phyloP scores from a whole-genome alignment of 2,113 vertebrate species.

The Eclectus roratus region DNA sequence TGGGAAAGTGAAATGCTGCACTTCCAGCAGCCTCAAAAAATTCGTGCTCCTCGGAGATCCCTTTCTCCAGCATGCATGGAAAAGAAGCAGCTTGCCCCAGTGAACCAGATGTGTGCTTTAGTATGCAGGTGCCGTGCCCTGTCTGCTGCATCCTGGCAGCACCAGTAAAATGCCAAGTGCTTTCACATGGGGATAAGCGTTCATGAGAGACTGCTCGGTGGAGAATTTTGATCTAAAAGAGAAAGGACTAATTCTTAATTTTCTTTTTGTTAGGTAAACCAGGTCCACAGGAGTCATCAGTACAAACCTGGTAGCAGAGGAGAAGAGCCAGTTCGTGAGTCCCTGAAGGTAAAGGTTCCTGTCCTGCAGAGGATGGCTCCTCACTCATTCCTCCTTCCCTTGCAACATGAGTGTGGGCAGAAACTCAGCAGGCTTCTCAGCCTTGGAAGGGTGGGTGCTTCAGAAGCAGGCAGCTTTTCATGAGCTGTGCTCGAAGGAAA shows the following conservation, averaged over 20 bases:
- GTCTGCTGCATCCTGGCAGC: accelerated
- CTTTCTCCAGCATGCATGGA: accelerated
- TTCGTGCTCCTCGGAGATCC: accelerated
- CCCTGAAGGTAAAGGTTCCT: accelerated
- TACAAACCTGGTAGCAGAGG: accelerated
- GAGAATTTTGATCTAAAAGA: not conserved
- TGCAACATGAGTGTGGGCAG: accelerated
- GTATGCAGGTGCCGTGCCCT: accelerated
- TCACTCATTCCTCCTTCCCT: accelerated
- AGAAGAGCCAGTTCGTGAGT: accelerated
- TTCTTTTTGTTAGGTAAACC: not conserved
- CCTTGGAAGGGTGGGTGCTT: accelerated
- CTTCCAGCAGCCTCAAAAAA: not conserved
- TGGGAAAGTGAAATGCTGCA: accelerated
- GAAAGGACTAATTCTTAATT: not conserved
- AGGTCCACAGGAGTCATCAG: accelerated
- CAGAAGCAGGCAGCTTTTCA: not conserved
- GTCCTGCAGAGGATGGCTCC: accelerated
- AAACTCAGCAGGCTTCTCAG: not conserved
- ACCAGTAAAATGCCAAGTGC: accelerated
- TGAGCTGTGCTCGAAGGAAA: not conserved
- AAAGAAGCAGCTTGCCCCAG: not conserved
- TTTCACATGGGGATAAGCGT: accelerated
- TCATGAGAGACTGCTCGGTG: accelerated
- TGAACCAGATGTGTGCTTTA: accelerated